Evolutionary conservation across 64 coral and sea anemone genomes (phyloP), one percentile per base, ranked within the genome.

Genomic region (Montipora capricornis): DNA sequence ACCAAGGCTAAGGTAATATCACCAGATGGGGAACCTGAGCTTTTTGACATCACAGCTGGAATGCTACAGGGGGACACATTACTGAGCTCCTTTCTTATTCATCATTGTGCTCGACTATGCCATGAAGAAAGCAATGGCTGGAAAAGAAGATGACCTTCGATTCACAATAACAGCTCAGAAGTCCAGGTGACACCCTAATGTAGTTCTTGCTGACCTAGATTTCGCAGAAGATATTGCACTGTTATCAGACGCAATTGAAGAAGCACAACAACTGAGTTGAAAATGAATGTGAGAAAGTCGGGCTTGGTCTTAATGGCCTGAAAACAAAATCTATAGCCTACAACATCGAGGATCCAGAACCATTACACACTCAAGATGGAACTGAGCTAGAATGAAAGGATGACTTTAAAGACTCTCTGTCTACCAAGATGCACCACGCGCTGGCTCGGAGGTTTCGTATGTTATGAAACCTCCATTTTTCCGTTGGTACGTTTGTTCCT

Each of bases 201-300:
- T 73, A n/a, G 44, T 24, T 12, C 19, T 73, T 2, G 49, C 46
- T 15, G 84, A 87, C 15, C 52, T 83, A 16, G 84, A 87, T 16
- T 71, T 71, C 4, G 84, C 26, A 4, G 80, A 83, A 8, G 80
- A 83, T 22, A 83, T 83, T 26, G 80, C 58, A 4, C 68, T 87
- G 19, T 48, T 73, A 37, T 74, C 55, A 3, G 24, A 87, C n/a
- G 66, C 10, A 12, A 49, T 74, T 8, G 68, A 71, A 5, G 37
- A 87, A 73, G 68, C 84, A 12, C 84, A 74, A 16, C 11, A 69
- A 68, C 29, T 85, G n/a, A 67, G 58, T 85, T 9, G 82, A 85
- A 13, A 44, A 6, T 4, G 82, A 85, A 16, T 85, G 61, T 26
- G 45, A 45, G 8, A 68, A 69, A 44, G 61, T 68, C 16, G 58